These are phyloP conservation scores for Heliconius congener DNA, from an alignment of 1,140 invertebrate genomes.

Conservation along the genomic window DNA sequence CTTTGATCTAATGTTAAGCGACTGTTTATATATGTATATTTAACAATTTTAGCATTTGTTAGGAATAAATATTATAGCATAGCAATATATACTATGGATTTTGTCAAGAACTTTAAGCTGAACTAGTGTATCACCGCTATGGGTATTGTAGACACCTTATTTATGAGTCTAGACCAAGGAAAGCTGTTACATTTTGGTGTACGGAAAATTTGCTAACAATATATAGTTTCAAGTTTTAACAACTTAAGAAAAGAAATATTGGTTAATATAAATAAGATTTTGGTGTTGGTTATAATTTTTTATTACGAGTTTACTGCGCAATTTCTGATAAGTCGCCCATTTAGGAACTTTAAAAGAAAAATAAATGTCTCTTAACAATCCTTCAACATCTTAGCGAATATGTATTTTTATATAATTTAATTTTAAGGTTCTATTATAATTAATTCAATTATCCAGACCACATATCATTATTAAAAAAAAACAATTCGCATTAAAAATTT, in stretches of 20 bases:
- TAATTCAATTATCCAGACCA: too few relatives aligned
- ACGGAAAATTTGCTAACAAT: conserved; percentile 15
- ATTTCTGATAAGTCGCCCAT: too few relatives aligned
- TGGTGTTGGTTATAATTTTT: neutral
- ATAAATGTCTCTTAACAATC: too few relatives aligned
- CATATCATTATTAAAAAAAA: too few relatives aligned
- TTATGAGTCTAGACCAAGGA: conserved; percentile 45
- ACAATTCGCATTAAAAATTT: neutral
- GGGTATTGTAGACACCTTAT: conserved; percentile 37
- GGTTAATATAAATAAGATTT: neutral
- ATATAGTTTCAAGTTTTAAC: neutral
- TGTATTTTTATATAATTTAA: too few relatives aligned
- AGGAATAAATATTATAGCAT: neutral
- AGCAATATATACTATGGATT: conserved; percentile 13
- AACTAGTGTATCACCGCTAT: neutral
- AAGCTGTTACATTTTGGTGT: conserved; percentile 8
- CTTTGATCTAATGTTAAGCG: too few relatives aligned
- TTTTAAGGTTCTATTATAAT: too few relatives aligned
- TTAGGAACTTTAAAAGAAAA: too few relatives aligned
- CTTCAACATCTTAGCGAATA: too few relatives aligned
- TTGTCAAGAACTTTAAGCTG: conserved; percentile 1
- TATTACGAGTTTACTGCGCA: too few relatives aligned
- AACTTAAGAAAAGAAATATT: neutral
- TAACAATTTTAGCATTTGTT: too few relatives aligned
- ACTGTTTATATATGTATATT: too few relatives aligned